These are phyloP conservation scores for Heterodera filipjevi DNA, from an alignment of 2,888 invertebrate species.

Conservation along the genomic window DNA sequence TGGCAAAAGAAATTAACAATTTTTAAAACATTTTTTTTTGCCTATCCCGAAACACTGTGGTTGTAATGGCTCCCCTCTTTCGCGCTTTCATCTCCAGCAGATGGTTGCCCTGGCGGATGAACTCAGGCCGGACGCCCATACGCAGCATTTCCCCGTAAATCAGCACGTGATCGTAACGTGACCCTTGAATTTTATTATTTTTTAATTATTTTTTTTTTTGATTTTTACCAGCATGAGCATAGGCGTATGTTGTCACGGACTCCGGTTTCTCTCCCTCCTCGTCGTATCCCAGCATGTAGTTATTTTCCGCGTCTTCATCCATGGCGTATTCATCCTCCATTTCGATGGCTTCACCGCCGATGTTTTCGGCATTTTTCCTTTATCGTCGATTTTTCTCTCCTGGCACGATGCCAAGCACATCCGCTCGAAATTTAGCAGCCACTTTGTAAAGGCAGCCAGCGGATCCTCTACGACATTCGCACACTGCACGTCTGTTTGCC, in stretches of 20 bases:
- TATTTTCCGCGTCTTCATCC: too few relatives aligned
- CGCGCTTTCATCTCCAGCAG: background rate
- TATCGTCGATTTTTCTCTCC: too few relatives aligned
- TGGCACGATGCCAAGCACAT: background rate
- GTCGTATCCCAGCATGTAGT: background rate
- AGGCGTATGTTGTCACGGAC: background rate
- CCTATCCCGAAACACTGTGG: background rate
- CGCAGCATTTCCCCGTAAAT: too few relatives aligned
- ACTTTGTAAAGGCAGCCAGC: too few relatives aligned
- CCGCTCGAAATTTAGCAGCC: too few relatives aligned
- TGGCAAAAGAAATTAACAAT: background rate
- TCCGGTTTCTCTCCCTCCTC: background rate
- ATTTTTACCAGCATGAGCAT: background rate
- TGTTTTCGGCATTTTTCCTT: too few relatives aligned
- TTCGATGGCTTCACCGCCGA: background rate
- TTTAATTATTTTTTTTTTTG: too few relatives aligned
- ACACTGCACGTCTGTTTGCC: too few relatives aligned
- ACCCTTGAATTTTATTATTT: background rate
- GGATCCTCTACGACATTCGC: too few relatives aligned
- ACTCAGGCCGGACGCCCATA: too few relatives aligned
- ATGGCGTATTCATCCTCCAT: background rate
- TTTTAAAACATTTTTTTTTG: background rate
- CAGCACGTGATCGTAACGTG: background rate
- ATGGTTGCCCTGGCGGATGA: too few relatives aligned
- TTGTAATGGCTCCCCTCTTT: background rate